Evolutionary conservation across 2,113 vertebrate species (phyloP), one percentile per base, ranked within the genome.

Genomic region (Theristicus caerulescens): DNA sequence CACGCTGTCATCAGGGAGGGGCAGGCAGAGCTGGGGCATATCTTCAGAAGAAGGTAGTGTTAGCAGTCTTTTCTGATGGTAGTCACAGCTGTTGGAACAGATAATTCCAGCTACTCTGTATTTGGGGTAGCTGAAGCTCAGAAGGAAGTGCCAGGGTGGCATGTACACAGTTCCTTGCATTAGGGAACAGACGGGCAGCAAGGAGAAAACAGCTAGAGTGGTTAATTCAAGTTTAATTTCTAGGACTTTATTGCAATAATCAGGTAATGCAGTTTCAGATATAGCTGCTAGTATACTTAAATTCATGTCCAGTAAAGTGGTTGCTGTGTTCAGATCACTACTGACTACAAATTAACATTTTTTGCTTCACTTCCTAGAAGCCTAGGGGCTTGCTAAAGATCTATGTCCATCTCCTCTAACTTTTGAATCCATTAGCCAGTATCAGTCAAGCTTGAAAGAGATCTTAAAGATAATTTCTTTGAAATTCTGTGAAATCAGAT

Each of bases 51-150:
- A 42, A 58, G 36, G 54, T 51, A 54, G 40, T 40, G 17, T 52
- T 94, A 72, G 47, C 42, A 67, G 72, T 78, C 42, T 59, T 66
- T 42, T 59, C 64, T 94, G 78, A 9, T 90, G 78, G 54, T 82
- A 79, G 66, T 79, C 57, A 90, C 84, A 93, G 82, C 82, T 86
- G 81, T 73, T 90, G 82, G 67, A 95, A 74, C 32, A 84, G 82
- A 88, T 95, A 94, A 81, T 85, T 90, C 79, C 47, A 83, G 24
- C 67, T 67, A 42, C 74, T 77, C 59, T 94, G 67, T 24, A 4
- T 64, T 47, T 85, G 22, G 38, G 74, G 74, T 90, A 88, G 67
- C 71, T 90, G 38, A 77, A 88, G 64, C 42, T 72, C 10, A 64
- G 83, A 81, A 54, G 16, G 40, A 64, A 57, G 15, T 51, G 27